Evolutionary conservation across 2,113 vertebrate species (phyloP), one percentile per base, ranked within the genome.

Genomic region (Rana temporaria): DNA sequence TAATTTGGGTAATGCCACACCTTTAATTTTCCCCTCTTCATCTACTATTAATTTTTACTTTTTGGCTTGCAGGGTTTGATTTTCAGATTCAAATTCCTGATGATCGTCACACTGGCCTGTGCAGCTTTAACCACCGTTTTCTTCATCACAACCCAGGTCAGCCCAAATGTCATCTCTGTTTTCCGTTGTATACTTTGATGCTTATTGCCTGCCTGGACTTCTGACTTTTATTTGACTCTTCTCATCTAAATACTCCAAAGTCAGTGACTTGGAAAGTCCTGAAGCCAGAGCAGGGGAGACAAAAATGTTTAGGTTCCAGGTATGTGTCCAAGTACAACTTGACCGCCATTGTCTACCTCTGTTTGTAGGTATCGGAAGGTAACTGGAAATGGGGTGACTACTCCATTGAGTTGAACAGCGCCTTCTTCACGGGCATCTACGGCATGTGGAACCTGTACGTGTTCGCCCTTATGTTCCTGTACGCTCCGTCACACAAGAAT

Each of bases 381-480:
- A 96, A 98, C 75, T 98, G 96, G 98, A 97, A 96, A 86, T 99
- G 97, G 97, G 98, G 96, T 0, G 95, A 93, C 0, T 86, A 96
- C 78, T 97, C 94, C 0, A 94, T 99, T 69, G 92, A 99, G 85
- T 93, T 95, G 86, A 97, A 97, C 93, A 99, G 98, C 0, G 98
- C 98, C 76, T 99, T 99, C 89, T 99, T 99, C 92, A 99, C 98
- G 0, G 98, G 98, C 78, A 96, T 99, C 90, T 99, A 99, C 0
- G 98, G 98, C 32, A 99, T 99, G 98, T 99, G 98, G 98, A 99
- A 99, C 88, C 96, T 99, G 38, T 99, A 99, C 1, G 98, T 99
- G 78, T 99, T 99, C 0, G 96, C 96, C 26, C 92, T 99, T 87
- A 98, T 99, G 97, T 99, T 99, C 93, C 92, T 99, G 16, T 99